Percentiles rank a stretch among this genome's conserved stretches.
phyloP scores from a whole-genome alignment of 2,113 vertebrate genomes.

The Ellobius talpinus region DNA sequence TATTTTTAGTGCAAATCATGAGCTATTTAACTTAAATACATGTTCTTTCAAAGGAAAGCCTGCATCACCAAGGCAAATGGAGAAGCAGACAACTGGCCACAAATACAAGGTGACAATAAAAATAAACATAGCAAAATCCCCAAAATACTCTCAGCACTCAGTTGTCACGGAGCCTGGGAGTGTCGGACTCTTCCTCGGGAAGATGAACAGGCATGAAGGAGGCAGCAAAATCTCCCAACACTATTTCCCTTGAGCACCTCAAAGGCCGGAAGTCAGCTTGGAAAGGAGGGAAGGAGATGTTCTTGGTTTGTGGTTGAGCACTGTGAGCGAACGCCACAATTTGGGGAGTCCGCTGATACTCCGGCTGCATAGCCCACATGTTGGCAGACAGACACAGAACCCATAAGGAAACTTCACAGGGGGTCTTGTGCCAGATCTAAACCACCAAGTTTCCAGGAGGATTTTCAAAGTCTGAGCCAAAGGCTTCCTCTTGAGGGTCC shows the following conservation, averaged over 20 bases:
- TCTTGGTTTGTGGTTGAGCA: background rate
- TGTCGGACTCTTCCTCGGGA: background rate
- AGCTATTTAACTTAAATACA: background rate
- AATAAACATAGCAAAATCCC: background rate
- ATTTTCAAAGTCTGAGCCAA: background rate
- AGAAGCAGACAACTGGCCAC: background rate
- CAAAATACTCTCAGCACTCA: accelerated
- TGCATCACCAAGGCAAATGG: background rate
- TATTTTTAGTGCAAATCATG: background rate
- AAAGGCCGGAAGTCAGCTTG: background rate
- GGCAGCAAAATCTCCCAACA: accelerated
- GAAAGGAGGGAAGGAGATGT: background rate
- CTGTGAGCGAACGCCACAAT: background rate
- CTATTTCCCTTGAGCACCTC: accelerated
- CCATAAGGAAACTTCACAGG: background rate
- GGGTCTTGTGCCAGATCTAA: background rate
- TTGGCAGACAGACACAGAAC: background rate
- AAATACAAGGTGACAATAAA: background rate
- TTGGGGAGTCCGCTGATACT: background rate
- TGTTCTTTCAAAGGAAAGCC: background rate
- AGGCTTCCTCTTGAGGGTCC: background rate
- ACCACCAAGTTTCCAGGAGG: background rate
- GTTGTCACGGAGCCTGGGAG: background rate
- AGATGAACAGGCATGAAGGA: background rate
- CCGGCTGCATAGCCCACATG: accelerated